phyloP scores from a whole-genome alignment of 2,797 vertebrate genomes.

The Anas bahamensis region DNA sequence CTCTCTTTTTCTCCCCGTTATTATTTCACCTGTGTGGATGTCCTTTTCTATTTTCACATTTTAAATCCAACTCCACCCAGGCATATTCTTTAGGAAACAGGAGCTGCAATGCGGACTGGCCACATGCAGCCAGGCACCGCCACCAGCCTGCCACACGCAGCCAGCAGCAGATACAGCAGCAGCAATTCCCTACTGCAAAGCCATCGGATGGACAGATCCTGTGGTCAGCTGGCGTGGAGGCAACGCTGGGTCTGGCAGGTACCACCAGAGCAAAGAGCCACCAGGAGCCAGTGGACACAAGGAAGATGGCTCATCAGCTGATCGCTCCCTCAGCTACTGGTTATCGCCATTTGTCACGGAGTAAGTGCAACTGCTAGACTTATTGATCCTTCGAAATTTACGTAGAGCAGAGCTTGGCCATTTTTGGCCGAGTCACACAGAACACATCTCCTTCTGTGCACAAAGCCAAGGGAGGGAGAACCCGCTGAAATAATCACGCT shows the following conservation, averaged over 20 bases:
- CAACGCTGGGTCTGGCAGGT: conserved; percentile 9
- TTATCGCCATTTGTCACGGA: not conserved
- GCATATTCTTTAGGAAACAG: not conserved
- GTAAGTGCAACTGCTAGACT: not conserved
- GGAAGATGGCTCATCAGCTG: not conserved
- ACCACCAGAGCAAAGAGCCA: not conserved
- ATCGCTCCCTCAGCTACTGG: not conserved
- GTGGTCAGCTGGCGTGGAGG: not conserved
- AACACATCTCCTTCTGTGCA: not conserved
- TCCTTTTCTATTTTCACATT: not conserved
- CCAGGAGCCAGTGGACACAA: not conserved
- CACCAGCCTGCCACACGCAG: not conserved
- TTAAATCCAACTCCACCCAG: not conserved
- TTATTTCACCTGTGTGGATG: not conserved
- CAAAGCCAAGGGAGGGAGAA: not conserved
- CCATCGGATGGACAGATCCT: too few relatives aligned
- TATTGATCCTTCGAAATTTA: not conserved
- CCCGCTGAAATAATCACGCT: not conserved
- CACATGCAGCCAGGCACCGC: not conserved
- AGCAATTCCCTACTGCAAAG: conserved; percentile 11
- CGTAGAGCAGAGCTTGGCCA: accelerated
- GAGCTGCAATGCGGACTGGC: not conserved
- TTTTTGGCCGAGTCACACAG: not conserved
- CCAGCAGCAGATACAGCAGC: not conserved
- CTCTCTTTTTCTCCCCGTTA: not conserved